A percentile compares a stretch with the other conserved stretches of the same genome.
Evolutionary conservation across 2,797 vertebrate species (phyloP).

Genomic region (Euphonia xanthogaster): DNA sequence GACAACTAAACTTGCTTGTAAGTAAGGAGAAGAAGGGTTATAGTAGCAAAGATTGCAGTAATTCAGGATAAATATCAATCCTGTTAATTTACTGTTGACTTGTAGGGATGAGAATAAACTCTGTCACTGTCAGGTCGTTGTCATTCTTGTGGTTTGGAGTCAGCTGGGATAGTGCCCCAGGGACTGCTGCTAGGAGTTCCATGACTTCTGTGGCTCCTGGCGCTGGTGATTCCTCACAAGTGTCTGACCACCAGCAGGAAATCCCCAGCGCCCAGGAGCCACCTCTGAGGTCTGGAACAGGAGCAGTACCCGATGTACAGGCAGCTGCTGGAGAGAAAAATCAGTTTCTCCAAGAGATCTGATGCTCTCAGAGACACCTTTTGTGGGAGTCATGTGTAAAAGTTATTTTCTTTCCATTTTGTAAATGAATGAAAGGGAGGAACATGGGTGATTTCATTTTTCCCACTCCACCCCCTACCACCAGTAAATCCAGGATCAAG

Average conservation of each 20-base stretch:
- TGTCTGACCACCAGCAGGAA: rapidly evolving
- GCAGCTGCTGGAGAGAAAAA: not conserved
- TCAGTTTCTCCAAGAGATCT: not conserved
- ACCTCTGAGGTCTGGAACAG: not conserved
- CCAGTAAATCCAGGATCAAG: not conserved
- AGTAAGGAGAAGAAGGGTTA: not conserved
- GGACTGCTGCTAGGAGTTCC: not conserved
- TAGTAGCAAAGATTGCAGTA: not conserved
- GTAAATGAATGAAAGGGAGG: not conserved
- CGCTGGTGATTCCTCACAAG: rapidly evolving
- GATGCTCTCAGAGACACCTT: not conserved
- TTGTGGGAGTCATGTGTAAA: not conserved
- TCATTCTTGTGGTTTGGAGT: not conserved
- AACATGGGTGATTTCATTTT: not conserved
- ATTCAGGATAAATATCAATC: not conserved
- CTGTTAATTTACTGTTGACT: not conserved
- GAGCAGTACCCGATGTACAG: not conserved
- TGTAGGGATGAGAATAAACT: not conserved
- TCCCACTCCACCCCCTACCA: rapidly evolving
- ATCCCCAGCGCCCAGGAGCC: not conserved
- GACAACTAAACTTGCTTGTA: not conserved
- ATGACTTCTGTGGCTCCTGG: not conserved
- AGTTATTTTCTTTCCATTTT: not conserved
- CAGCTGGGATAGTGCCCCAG: not conserved
- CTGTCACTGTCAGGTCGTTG: not conserved